Base-by-base conservation (phyloP, 2,888 invertebrate genomes). In the Colostygia pectinataria region DNA sequence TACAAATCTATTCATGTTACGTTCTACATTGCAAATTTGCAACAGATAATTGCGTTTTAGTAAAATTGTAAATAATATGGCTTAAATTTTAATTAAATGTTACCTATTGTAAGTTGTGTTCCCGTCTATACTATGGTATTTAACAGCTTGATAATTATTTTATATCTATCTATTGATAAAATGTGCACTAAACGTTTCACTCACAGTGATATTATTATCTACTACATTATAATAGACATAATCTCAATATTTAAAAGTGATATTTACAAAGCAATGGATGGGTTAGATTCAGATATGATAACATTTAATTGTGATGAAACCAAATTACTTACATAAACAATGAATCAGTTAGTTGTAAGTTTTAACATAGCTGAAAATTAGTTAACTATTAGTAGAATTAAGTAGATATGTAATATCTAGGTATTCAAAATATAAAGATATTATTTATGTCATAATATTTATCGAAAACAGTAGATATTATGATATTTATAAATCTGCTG, bases 191-290 rank as follows among this genome's bases (percentile, higher is more conserved):
- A 67, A 67, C 63, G 18, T 54, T 45, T 59, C 56, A 61, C 55
- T 52, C 49, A 39, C 36, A 53, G 58, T 57, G 55, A 49, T 46
- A 45, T 55, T 28, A 50, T 55, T 49, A 46, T 38, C 23, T 31
- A 40, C 20, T 20, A 39, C 20, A n/a, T 4, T 40, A 15, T 29
- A 28, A 41, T 46, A 43, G 36, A 50, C 6, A 48, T 53, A 55
- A 73, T 72, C 71, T 75, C 70, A 66, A 62, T 63, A 57, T 63
- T 61, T 70, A 71, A 71, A 71, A 60, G 63, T 66, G 67, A 78
- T 82, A 80, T 81, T 64, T 82, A 82, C 80, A 81, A 77, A 73
- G 72, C 72, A 55, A 70, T 68, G 69, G 68, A 68, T 59, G 65
- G 68, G 71, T 77, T 75, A 76, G 68, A 67, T 53, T 63, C 58